Conservation (phyloP, 1,140 invertebrate genomes). For the Diuraphis noxia region DNA sequence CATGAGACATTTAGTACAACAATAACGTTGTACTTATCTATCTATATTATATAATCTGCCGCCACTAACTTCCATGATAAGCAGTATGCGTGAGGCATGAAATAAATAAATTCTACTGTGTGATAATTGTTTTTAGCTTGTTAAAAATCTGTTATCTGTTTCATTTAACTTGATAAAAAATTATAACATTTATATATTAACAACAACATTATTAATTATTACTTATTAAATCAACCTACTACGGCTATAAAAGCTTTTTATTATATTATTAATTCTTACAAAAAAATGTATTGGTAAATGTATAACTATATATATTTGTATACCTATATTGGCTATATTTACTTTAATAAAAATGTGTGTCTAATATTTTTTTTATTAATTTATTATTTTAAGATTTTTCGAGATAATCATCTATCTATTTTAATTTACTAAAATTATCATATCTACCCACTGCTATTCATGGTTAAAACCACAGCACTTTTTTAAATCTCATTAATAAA, state of each 20-base stretch:
- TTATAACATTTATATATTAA: too few species aligned
- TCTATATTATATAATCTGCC: neutral
- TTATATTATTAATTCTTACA: too few species aligned
- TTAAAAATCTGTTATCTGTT: neutral
- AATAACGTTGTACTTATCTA: neutral
- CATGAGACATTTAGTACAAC: neutral
- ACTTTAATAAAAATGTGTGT: neutral
- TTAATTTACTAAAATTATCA: neutral
- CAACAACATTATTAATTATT: too few species aligned
- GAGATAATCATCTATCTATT: neutral
- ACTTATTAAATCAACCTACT: too few species aligned
- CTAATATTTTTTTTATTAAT: neutral
- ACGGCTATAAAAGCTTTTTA: too few species aligned
- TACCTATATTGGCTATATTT: neutral
- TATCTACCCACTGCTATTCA: neutral
- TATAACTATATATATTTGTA: neutral
- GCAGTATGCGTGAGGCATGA: neutral
- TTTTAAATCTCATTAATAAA: too few species aligned
- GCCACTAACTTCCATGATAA: too few species aligned
- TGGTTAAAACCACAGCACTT: too few species aligned
- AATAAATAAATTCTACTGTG: too few species aligned
- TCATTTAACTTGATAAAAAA: neutral
- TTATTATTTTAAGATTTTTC: neutral
- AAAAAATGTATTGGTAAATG: neutral
- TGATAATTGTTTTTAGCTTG: neutral